Evolutionary conservation across 2,113 vertebrate species (phyloP).

Genomic region (Urocitellus parryii): DNA sequence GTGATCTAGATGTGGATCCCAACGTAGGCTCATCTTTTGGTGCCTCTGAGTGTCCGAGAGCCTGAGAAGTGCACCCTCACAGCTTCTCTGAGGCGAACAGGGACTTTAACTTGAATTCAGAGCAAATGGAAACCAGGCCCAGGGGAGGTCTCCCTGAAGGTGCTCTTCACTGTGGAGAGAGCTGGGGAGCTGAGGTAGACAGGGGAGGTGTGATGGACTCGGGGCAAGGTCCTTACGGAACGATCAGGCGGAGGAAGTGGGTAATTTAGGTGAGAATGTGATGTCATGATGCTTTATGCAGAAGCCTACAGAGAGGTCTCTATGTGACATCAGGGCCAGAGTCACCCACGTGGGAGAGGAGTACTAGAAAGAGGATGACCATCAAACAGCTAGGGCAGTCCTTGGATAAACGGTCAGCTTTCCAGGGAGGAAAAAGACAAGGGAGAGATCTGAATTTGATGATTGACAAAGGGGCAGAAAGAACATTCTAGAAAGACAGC

Average conservation of each 20-base stretch:
- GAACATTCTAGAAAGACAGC: neutral
- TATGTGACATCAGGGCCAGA: neutral
- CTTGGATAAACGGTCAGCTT: neutral
- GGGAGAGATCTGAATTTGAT: neutral
- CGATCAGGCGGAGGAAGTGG: neutral
- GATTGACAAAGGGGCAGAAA: neutral
- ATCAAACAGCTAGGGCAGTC: neutral
- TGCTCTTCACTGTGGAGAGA: neutral
- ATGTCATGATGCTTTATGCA: neutral
- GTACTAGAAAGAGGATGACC: neutral
- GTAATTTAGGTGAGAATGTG: neutral
- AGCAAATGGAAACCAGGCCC: neutral
- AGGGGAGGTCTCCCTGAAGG: neutral
- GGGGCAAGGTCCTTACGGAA: neutral
- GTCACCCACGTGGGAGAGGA: neutral
- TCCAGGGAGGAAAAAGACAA: neutral
- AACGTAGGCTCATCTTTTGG: neutral
- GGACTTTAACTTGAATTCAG: neutral
- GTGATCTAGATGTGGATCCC: neutral
- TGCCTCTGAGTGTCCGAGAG: neutral
- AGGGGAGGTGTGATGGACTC: neutral
- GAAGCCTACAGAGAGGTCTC: neutral
- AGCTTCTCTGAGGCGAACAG: neutral
- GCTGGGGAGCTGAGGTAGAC: neutral
- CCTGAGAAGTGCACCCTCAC: neutral